Conservation (phyloP, 35 echinoderm and acorn worm species). For the Heliocidaris erythrogramma region DNA sequence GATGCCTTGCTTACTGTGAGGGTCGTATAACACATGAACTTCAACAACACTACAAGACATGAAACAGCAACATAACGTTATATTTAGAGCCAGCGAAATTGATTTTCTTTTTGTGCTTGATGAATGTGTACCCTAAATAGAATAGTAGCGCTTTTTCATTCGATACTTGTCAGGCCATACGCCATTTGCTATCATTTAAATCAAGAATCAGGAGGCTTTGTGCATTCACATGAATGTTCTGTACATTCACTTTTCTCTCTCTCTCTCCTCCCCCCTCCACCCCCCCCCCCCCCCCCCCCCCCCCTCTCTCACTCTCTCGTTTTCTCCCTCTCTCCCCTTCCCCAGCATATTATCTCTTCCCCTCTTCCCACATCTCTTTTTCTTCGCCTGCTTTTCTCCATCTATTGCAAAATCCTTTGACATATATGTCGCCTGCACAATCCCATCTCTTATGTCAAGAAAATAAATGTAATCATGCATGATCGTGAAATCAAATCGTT, state of each 20-base stretch:
- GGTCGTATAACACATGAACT: too few relatives aligned
- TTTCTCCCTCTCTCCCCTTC: not conserved
- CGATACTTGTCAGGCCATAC: not conserved
- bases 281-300: not conserved
- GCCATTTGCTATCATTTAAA: too few relatives aligned
- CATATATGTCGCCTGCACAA: not conserved
- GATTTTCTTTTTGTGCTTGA: not conserved
- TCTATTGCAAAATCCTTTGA: constrained; percentile 1
- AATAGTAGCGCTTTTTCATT: not conserved
- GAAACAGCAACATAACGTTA: not conserved
- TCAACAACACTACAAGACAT: too few relatives aligned
- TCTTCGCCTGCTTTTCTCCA: not conserved
- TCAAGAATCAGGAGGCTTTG: too few relatives aligned
- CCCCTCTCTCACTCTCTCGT: not conserved
- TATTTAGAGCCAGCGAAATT: not conserved
- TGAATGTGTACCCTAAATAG: not conserved
- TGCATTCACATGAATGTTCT: not conserved
- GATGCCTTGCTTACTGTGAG: not conserved
- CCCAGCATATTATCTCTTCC: not conserved
- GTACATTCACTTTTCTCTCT: not conserved
- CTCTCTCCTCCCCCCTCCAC: not conserved
- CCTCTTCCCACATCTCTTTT: not conserved
- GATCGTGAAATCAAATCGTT: not conserved
- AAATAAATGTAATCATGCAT: not conserved
- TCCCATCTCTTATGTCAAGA: not conserved